Base-by-base conservation (phyloP, 2,113 vertebrate genomes). In the Toxostoma redivivum region DNA sequence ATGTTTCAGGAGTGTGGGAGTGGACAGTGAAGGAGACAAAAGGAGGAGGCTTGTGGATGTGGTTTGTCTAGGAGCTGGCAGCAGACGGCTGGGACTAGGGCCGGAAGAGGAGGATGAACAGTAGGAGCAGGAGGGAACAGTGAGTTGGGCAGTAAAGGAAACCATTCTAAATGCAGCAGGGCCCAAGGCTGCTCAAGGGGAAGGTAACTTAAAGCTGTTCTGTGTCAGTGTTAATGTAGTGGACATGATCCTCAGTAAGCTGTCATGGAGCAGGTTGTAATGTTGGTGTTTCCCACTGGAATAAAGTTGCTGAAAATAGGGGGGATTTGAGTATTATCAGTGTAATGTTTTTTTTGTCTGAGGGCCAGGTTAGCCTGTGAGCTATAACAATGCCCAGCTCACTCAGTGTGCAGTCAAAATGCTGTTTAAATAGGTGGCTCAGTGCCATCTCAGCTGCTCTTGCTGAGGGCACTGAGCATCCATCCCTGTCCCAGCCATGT, bases 21-120 rank as follows among this genome's bases (percentile, higher is more conserved):
- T 57, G 60, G 51, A 53, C 5, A 10, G 51, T 44, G 69, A 65
- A 82, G 74, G 50, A 92, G 67, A 40, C 24, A 66, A 61, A 67
- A 81, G 30, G 76, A 83, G 50, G 31, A 78, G 56, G 48, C 40
- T 45, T 86, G 51, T 74, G 61, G 51, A 69, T 86, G 37, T 62
- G 64, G 81, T 86, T 96, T 93, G 56, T 78, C 76, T 88, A 53
- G 53, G 56, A 95, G 57, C 56, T 37, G 12, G 18, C 40, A 86
- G 60, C 60, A 88, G 60, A 78, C 93, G 67, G 12, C 70, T 88
- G 85, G 74, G 69, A 92, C 35, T 74, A 67, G 71, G 60, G 72
- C 86, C 64, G 74, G 64, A 70, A 90, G 56, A 85, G 44, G 56
- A 81, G 44, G 38, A 51, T 44, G 67, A 80, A 50, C 61, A 80